These are phyloP conservation scores for Apus apus DNA, from an alignment of 2,113 vertebrate genomes.

Conservation along the genomic window DNA sequence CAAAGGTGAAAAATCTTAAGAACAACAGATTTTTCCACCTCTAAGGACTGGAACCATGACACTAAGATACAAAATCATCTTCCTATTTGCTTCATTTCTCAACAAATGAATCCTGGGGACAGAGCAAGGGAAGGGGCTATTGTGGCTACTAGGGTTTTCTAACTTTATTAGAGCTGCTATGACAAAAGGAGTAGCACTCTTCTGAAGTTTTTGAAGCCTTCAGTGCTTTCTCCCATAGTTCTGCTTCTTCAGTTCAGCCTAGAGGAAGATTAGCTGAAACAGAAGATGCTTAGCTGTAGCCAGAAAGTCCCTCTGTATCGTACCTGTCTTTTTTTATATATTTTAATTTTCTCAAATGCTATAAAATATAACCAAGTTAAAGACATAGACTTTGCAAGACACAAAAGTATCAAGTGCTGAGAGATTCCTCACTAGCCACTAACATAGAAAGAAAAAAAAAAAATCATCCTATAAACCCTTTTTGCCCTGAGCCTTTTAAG, in stretches of 20 bases:
- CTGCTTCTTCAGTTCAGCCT: background rate
- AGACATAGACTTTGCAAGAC: background rate
- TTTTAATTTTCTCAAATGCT: accelerated
- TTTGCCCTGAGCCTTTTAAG: background rate
- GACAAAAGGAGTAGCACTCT: background rate
- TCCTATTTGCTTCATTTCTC: no score
- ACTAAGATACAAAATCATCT: no score
- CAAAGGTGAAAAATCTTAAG: background rate
- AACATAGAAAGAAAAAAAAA: background rate
- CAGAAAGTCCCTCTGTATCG: background rate
- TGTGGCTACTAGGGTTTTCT: background rate
- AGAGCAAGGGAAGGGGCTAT: background rate
- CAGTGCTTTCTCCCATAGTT: background rate
- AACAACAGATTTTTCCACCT: background rate
- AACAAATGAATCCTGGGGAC: background rate
- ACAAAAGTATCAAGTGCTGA: background rate
- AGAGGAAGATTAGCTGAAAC: background rate
- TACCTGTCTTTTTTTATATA: no score
- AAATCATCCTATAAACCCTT: background rate
- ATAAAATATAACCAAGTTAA: accelerated
- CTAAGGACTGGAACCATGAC: background rate
- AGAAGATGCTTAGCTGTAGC: background rate
- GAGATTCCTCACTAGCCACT: accelerated
- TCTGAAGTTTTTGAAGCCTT: background rate
- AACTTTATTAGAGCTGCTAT: background rate